Evolutionary conservation across 2,888 invertebrate genomes (phyloP).

Genomic region (Lepas anatifera): DNA sequence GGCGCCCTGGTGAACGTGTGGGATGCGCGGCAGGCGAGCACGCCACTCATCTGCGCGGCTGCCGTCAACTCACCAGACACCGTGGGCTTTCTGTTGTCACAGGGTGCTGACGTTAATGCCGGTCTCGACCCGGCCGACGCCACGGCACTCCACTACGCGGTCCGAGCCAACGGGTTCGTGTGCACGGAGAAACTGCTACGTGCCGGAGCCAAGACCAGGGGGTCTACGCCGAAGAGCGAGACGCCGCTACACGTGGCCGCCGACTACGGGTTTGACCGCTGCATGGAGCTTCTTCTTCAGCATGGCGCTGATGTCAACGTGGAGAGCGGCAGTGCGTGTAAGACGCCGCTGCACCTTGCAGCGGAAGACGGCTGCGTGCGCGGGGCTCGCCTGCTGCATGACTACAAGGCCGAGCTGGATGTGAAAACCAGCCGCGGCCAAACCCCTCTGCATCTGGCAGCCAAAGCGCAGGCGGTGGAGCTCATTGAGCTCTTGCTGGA

Average conservation of each 20-base stretch:
- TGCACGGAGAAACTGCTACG: conserved; percentile 59
- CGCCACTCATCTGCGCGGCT: conserved; percentile 71
- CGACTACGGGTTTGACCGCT: conserved; percentile 53
- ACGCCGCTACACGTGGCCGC: conserved; percentile 73
- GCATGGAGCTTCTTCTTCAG: conserved; percentile 56
- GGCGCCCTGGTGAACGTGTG: conserved; percentile 39
- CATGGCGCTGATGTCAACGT: conserved; percentile 59
- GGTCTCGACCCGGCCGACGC: conserved; percentile 44
- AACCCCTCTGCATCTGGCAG: conserved; percentile 73
- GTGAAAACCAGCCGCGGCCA: conserved; percentile 59
- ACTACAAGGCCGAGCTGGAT: conserved; percentile 62
- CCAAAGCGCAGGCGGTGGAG: conserved; percentile 64
- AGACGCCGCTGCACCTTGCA: conserved; percentile 74
- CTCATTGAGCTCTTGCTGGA: conserved; percentile 56
- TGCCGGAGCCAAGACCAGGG: conserved; percentile 65
- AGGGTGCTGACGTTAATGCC: conserved; percentile 53
- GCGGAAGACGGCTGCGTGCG: conserved; percentile 75
- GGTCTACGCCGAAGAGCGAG: conserved; percentile 44
- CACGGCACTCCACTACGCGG: conserved; percentile 73
- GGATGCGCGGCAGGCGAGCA: conserved; percentile 55
- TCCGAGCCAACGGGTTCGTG: conserved; percentile 57
- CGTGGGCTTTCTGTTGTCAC: conserved; percentile 52
- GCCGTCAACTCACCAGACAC: conserved; percentile 59
- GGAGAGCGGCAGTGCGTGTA: conserved; percentile 34
- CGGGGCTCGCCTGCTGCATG: conserved; percentile 56